Base-by-base conservation (phyloP, 1,140 invertebrate species). In the Hetaerina americana region DNA sequence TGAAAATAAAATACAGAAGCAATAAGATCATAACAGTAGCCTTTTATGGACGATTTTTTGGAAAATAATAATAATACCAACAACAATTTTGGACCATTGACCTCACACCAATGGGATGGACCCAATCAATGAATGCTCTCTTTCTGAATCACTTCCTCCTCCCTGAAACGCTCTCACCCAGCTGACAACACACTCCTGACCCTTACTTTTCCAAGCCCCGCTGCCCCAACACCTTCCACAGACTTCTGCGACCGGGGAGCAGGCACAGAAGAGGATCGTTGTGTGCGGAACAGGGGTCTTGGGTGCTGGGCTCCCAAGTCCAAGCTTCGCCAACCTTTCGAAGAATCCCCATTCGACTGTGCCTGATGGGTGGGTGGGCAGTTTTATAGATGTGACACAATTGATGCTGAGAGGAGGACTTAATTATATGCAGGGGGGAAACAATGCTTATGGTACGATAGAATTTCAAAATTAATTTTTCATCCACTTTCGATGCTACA, bases 191-290 rank as follows among this genome's bases (percentile, higher is more conserved):
- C 40, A 18, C 40, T 57, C 40, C 40, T 57, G 40, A 57, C 40
- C 66, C 74, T 73, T 74, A 74, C 74, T 74, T 74, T 74, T 28
- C 74, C 74, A 40, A 73, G 66, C 25, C 72, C 40, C 24, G 73
- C 68, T 40, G 69, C 72, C 66, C 57, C 69, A 69, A 66, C 22
- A 28, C 25, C 66, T 71, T 24, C 29, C 18, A 69, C 71, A 26
- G 40, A 57, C 40, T 57, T 69, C 67, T 74, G 75, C 69, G 78
- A 79, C 70, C 83, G 84, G 67, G 85, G 85, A 15, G 85, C 84
- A 26, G 87, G 87, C 81, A 88, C 85, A 15, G 86, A 87, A 73
- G 84, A 86, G 76, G 86, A 87, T 29, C 87, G 80, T 72, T 85
- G 85, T 31, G 86, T 86, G 74, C 83, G 84, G 76, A 86, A 85